Conservation (phyloP, 2,888 invertebrate genomes). For the Mythimna albipuncta region DNA sequence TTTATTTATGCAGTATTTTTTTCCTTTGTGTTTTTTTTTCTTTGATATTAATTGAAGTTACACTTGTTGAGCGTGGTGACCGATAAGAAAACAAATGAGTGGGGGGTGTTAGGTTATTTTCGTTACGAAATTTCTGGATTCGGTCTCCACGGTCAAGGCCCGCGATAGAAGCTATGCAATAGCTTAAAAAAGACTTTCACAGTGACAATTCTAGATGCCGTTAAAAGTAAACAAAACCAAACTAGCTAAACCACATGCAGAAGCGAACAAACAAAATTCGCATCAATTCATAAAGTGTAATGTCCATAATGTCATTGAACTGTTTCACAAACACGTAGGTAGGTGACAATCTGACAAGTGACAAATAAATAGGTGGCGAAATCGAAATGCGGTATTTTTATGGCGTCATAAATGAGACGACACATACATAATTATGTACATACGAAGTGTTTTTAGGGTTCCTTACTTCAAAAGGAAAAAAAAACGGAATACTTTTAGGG, state of each 20-base stretch:
- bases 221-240: slow-evolving; percentile 10
- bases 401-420: slow-evolving; percentile 22
- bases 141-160: too few relatives aligned
- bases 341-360: slow-evolving; percentile 42
- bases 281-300: slow-evolving; percentile 43
- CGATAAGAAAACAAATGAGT: too few relatives aligned
- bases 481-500: too few relatives aligned
- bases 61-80: too few relatives aligned
- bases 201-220: not conserved
- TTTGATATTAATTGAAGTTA: too few relatives aligned
- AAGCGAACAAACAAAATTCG: slow-evolving; percentile 31
- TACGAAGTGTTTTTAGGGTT: not conserved
- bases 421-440: slow-evolving; percentile 33
- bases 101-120: too few relatives aligned
- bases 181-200: too few relatives aligned
- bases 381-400: slow-evolving; percentile 38
- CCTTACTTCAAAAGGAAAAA: too few relatives aligned
- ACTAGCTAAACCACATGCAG: slow-evolving; percentile 1
- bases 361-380: slow-evolving; percentile 26
- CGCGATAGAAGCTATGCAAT: too few relatives aligned
- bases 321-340: slow-evolving; percentile 38
- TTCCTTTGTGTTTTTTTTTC: too few relatives aligned
- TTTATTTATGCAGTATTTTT: too few relatives aligned
- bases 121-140: too few relatives aligned
- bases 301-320: slow-evolving; percentile 57